These are phyloP conservation scores for Allolobophora icterica DNA, from an alignment of 2,888 invertebrate species.

Conservation along the genomic window DNA sequence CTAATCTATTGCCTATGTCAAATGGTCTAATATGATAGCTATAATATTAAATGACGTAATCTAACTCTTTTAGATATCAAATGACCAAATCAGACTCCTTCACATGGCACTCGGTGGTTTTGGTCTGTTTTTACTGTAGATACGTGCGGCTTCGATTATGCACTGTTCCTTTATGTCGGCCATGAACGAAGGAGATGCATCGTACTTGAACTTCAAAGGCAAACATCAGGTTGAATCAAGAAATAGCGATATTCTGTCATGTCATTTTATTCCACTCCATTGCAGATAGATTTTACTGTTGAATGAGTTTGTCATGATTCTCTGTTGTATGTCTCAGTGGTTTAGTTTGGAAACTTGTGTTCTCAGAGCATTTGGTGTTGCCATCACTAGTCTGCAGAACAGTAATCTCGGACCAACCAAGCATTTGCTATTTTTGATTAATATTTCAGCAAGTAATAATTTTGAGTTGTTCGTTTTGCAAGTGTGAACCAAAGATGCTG, in stretches of 20 bases:
- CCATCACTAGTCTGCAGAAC: neutral
- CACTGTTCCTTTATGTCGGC: slow-evolving; percentile 89
- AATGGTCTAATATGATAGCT: too few relatives aligned
- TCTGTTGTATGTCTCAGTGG: neutral
- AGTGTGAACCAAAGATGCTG: neutral
- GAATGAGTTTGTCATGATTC: neutral
- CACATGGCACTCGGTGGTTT: neutral
- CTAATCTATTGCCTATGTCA: too few relatives aligned
- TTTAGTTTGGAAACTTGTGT: too few relatives aligned
- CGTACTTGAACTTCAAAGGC: slow-evolving; percentile 75
- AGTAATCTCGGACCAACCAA: neutral
- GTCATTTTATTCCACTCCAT: too few relatives aligned
- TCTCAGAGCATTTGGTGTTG: too few relatives aligned
- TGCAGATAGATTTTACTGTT: too few relatives aligned
- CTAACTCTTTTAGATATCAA: neutral
- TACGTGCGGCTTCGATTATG: slow-evolving; percentile 89
- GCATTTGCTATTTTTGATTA: neutral
- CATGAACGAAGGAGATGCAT: slow-evolving; percentile 78
- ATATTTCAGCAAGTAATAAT: too few relatives aligned
- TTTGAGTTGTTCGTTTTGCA: neutral
- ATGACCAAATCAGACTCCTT: too few relatives aligned
- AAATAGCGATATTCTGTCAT: neutral
- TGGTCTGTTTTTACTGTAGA: slow-evolving; percentile 64
- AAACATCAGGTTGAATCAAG: slow-evolving; percentile 75
- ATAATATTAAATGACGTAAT: too few relatives aligned